Evolutionary conservation across 2,797 vertebrate genomes (phyloP).

Genomic region (Menidia menidia): DNA sequence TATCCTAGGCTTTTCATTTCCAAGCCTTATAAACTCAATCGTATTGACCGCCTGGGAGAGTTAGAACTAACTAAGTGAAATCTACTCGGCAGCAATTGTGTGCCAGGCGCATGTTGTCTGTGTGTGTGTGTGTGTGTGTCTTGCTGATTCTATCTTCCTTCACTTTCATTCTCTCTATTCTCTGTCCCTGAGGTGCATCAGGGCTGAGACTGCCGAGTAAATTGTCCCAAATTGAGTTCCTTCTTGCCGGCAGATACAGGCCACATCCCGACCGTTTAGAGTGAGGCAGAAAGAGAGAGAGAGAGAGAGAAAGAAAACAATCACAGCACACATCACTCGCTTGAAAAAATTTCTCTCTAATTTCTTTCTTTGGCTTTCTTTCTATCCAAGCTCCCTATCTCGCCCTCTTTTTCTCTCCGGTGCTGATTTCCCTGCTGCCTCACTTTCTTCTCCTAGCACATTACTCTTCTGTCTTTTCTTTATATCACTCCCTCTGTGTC

Average conservation of each 20-base stretch:
- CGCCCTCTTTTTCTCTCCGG: slow-evolving; percentile 49
- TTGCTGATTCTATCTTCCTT: slow-evolving; percentile 98
- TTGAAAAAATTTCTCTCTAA: slow-evolving; percentile 84
- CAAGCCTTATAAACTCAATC: slow-evolving; percentile 97
- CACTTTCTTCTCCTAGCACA: slow-evolving; percentile 64
- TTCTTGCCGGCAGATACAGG: slow-evolving; percentile 93
- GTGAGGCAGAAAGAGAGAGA: slow-evolving; percentile 62
- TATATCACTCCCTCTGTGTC: slow-evolving; percentile 64
- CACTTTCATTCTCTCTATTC: slow-evolving; percentile 98
- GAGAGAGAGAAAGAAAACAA: slow-evolving; percentile 83
- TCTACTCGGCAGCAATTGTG: slow-evolving; percentile 95
- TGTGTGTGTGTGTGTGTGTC: slow-evolving; percentile 54
- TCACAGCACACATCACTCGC: slow-evolving; percentile 89
- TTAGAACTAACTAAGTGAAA: slow-evolving; percentile 96
- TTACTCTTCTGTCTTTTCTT: slow-evolving; percentile 67
- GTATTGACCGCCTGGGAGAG: slow-evolving; percentile 94
- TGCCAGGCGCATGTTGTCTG: slow-evolving; percentile 67
- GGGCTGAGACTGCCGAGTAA: slow-evolving; percentile 95
- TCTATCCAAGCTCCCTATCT: slow-evolving; percentile 48
- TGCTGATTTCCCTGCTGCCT: slow-evolving; percentile 72
- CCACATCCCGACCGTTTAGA: slow-evolving; percentile 91
- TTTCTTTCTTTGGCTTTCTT: slow-evolving; percentile 72
- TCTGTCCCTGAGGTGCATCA: slow-evolving; percentile 92
- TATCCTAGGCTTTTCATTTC: slow-evolving; percentile 94
- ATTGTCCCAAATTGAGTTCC: slow-evolving; percentile 99